A percentile compares a stretch with the other conserved stretches of the same genome.
These are phyloP conservation scores for Anthoscopus minutus DNA, from an alignment of 2,113 vertebrate species.

Conservation along the genomic window DNA sequence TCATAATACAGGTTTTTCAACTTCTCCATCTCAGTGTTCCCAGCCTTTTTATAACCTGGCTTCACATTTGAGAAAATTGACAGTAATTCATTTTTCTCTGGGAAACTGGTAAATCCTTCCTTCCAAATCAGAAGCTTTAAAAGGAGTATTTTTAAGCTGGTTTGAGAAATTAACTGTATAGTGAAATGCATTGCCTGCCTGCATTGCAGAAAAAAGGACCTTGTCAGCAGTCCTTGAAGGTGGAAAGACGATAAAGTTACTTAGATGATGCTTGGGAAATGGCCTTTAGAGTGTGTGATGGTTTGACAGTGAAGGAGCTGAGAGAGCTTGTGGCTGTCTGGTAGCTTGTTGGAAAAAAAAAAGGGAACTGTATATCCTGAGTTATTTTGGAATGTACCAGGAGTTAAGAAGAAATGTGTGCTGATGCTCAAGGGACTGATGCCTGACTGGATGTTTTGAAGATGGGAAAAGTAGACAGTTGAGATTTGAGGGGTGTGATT, in stretches of 20 bases:
- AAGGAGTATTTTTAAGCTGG: not conserved
- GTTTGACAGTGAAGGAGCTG: not conserved
- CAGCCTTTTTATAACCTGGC: not conserved
- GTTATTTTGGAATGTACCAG: not conserved
- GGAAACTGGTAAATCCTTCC: not conserved
- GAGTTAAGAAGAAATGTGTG: not conserved
- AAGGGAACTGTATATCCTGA: not conserved
- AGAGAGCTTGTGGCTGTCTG: not conserved
- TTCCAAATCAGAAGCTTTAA: not conserved
- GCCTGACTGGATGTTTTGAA: not conserved
- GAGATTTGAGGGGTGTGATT: not conserved
- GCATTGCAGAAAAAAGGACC: not conserved
- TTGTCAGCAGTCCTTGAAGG: not conserved
- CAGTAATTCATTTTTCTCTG: not conserved
- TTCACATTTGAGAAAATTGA: not conserved
- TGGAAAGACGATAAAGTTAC: not conserved
- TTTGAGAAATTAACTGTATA: not conserved
- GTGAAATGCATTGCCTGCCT: not conserved
- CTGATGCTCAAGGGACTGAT: not conserved
- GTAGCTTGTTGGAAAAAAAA: not conserved
- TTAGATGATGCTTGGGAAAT: not conserved
- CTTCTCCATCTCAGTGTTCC: not conserved
- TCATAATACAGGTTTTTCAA: not conserved
- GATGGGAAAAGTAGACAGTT: not conserved
- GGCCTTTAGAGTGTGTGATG: not conserved